Evolutionary conservation across 2,797 vertebrate genomes (phyloP).

Genomic region (Amblyraja radiata): DNA sequence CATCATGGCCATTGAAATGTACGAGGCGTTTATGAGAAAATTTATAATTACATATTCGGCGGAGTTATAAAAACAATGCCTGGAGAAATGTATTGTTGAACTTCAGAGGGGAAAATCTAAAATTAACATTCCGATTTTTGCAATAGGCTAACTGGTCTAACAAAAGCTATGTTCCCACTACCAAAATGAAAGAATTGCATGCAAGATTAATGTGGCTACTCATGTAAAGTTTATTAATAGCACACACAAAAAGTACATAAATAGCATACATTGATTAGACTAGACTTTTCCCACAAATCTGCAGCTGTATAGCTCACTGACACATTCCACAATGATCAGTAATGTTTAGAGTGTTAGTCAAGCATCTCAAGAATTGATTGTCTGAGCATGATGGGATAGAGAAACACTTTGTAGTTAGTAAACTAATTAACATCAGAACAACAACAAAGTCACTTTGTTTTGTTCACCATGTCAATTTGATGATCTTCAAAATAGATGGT

Average conservation of each 20-base stretch:
- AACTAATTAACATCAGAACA: background rate
- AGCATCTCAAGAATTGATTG: background rate
- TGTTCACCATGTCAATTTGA: background rate
- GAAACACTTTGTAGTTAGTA: background rate
- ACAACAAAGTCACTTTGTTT: background rate
- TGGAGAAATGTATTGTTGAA: background rate
- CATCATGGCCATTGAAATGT: background rate
- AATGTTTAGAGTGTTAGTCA: background rate
- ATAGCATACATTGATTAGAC: conserved; percentile 4
- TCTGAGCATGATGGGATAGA: background rate
- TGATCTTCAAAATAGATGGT: background rate
- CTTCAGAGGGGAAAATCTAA: background rate
- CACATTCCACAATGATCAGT: conserved; percentile 15
- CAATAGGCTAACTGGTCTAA: background rate
- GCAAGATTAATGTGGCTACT: background rate
- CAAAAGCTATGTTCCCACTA: background rate
- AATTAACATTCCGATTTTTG: background rate
- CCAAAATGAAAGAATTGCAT: background rate
- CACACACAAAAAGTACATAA: background rate
- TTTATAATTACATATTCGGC: background rate
- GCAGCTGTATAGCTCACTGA: background rate
- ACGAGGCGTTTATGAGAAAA: background rate
- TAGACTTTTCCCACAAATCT: background rate
- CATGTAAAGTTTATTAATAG: background rate
- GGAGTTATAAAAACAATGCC: background rate